Base-by-base conservation (phyloP, 1,140 invertebrate genomes). In the Vanessa atalanta region DNA sequence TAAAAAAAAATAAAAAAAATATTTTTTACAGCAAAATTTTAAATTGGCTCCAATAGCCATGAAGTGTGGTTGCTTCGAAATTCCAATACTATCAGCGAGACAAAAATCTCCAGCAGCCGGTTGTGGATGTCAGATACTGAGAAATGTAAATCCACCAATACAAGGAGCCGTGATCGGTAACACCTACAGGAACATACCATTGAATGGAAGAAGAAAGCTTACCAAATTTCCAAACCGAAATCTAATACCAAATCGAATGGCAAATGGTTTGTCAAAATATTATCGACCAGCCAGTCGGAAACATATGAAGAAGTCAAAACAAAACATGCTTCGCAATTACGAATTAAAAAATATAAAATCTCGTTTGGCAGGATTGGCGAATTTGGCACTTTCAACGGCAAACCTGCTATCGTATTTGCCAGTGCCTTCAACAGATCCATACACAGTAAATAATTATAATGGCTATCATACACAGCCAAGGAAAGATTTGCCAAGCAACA, bases 361-460 rank as follows among this genome's bases (percentile, higher is more conserved):
- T 37, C 55, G 50, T 12, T 51, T 74, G 50, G 55, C 66, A 48
- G 61, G 50, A 51, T 31, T 74, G 15, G 57, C 72, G 43, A 50
- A 51, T 37, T 20, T 74, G 65, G 61, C 66, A 55, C 63, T 64
- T 11, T 47, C 72, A 7, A 64, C 72, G 13, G 60, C 72, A 50
- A 67, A 64, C 50, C 64, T 74, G 14, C 13, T 74, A 14, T 64
- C 72, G 3, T 65, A 43, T 26, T 74, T 74, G 50, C 66, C 66
- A 69, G 20, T 47, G 14, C 12, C 55, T 43, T 9, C 37, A 8
- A 60, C 16, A 12, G 23, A 60, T 14, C 12, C 31, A 43, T 69
- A 69, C 60, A n/a, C 16, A 47, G 60, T 43, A 15, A 68, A 47
- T 47, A 48, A 31, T 53, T 47, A 15, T 60, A 69, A 60, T 57